Evolutionary conservation across 2,797 vertebrate genomes (phyloP).

Genomic region (Denticeps clupeoides): DNA sequence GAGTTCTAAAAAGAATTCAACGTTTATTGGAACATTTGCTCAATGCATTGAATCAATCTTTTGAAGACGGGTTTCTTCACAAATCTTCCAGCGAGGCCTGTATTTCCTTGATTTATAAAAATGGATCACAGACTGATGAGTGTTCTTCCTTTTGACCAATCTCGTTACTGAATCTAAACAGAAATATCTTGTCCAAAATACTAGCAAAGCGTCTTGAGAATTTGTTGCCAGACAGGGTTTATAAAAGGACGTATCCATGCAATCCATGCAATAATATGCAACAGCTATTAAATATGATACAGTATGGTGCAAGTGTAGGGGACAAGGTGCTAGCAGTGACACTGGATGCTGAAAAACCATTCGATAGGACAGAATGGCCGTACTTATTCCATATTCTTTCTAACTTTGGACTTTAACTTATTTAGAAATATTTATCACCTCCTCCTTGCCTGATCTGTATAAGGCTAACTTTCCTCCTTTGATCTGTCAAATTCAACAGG

Average conservation of each 20-base stretch:
- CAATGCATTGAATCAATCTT: not conserved
- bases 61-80: not conserved
- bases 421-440: too few species aligned
- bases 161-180: not conserved
- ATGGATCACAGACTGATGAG: too few species aligned
- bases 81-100: too few species aligned
- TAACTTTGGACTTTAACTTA: slow-evolving; percentile 7
- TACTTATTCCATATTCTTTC: slow-evolving; percentile 8
- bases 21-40: not conserved
- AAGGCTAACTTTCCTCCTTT: not conserved
- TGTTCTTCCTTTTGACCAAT: too few species aligned
- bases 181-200: not conserved
- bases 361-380: slow-evolving; percentile 5
- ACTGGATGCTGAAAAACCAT: slow-evolving; percentile 1
- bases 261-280: slow-evolving; percentile 1
- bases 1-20: not conserved
- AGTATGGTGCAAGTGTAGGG: not conserved
- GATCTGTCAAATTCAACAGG: too few species aligned
- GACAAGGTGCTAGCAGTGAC: slow-evolving; percentile 1
- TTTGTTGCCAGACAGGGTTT: not conserved
- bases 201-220: not conserved
- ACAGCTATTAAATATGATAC: not conserved
- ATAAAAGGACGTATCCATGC: not conserved
- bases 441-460: too few species aligned
- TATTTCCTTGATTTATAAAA: not conserved